Evolutionary conservation across 2,113 vertebrate species (phyloP), one percentile per base, ranked within the genome.

Genomic region (Todiramphus chloris): DNA sequence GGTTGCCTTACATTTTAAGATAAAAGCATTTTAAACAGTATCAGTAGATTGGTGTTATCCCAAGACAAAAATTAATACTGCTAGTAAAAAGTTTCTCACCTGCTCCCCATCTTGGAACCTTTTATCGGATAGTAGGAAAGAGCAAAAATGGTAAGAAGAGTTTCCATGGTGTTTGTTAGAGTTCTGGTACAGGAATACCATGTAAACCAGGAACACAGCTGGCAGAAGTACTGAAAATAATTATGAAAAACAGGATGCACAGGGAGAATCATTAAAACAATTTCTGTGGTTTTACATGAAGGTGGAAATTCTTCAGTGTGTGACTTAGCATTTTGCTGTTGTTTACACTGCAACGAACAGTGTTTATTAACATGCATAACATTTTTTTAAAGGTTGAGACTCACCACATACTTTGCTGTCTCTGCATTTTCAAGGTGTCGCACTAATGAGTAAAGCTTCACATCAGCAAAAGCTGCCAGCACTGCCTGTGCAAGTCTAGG

Each of bases 181-280:
- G 99, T 99, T 96, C 99, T 98, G 83, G 99, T 99, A 93, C 99
- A 99, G 97, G 98, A 99, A 96, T 98, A 99, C 99, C 99, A 99
- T 0, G 99, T 99, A 96, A 99, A 99, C 99, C 99, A 99, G 48
- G 99, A 99, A 74, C 98, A 99, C 86, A 99, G 85, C 94, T 99
- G 99, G 96, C 99, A 99, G 95, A 99, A 98, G 80, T 98, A 99
- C 99, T 99, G 95, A 77, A 89, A 97, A 89, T 35, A 92, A 85
- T 85, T 48, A 96, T 10, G 28, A 95, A 94, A 48, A 93, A 89
- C 35, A 44, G 50, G 39, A 53, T 83, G 31, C 48, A 89, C 15
- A 69, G 28, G 41, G 31, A 41, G 62, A 95, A 58, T 27, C 1
- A 4, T 76, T 69, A 59, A 78, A 48, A 33, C 66, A 68, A 68